These are phyloP conservation scores for Willowsia nigromaculata DNA, from an alignment of 2,888 invertebrate species.

Conservation along the genomic window DNA sequence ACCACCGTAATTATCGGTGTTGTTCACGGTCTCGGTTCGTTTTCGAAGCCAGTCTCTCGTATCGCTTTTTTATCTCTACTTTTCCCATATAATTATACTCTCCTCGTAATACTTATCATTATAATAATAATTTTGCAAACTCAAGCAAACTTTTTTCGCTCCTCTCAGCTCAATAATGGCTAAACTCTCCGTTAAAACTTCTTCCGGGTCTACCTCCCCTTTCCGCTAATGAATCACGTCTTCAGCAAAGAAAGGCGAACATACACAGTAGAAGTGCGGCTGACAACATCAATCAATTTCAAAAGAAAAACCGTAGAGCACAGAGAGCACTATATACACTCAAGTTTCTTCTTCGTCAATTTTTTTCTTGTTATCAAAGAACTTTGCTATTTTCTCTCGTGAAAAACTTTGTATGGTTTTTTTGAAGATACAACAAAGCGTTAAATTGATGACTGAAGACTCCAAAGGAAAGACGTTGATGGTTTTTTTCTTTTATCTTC, in stretches of 20 bases:
- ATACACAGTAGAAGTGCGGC: not conserved
- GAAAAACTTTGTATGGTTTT: not conserved
- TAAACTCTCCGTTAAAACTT: constrained; percentile 26
- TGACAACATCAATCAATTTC: constrained; percentile 33
- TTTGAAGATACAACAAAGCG: not conserved
- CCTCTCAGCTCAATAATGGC: not conserved
- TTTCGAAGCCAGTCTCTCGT: constrained; percentile 27
- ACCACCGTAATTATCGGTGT: not conserved
- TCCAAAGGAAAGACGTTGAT: not conserved
- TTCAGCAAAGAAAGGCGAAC: not conserved
- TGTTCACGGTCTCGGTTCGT: not conserved
- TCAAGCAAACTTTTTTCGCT: not conserved
- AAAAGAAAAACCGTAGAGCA: not conserved
- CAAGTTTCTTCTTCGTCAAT: not conserved
- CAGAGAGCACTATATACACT: not conserved
- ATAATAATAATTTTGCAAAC: not conserved
- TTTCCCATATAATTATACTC: constrained; percentile 14
- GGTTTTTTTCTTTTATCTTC: no score
- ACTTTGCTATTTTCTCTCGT: not conserved
- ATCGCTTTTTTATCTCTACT: not conserved
- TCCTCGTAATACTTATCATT: not conserved
- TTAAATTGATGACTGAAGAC: no score
- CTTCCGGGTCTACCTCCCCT: constrained; percentile 54
- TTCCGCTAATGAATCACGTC: constrained; percentile 53
- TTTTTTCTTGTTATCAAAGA: not conserved